Conservation (phyloP, 2,888 invertebrate genomes). For the Epicampocera succincta region DNA sequence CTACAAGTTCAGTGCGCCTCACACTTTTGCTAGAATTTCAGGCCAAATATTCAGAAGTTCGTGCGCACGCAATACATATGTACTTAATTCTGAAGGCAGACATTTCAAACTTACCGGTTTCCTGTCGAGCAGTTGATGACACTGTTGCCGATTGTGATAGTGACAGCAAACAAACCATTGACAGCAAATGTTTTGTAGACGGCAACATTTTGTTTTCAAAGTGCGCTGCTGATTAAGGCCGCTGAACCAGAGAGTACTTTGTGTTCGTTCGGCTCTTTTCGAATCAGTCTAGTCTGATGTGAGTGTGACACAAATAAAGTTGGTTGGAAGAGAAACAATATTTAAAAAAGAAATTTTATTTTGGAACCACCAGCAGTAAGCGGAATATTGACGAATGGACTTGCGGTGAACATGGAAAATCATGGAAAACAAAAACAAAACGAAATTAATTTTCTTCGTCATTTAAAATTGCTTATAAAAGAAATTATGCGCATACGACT, state of each 20-base stretch:
- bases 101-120: slow-evolving; percentile 50
- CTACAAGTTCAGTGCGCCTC: no score
- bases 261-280: slow-evolving; percentile 14
- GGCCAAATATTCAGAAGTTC: no score
- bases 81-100: slow-evolving; percentile 23
- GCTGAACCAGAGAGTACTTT: slow-evolving; percentile 52
- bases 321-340: slow-evolving; percentile 33
- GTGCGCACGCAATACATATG: not conserved
- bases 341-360: slow-evolving; percentile 30
- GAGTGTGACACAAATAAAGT: slow-evolving; percentile 53
- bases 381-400: slow-evolving; percentile 48
- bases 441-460: slow-evolving; percentile 34
- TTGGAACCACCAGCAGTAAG: slow-evolving; percentile 14
- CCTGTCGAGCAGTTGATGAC: slow-evolving; percentile 20
- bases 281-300: slow-evolving; percentile 26
- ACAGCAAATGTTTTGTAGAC: slow-evolving; percentile 36
- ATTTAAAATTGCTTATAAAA: slow-evolving; percentile 28
- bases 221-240: slow-evolving; percentile 53
- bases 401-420: slow-evolving; percentile 56
- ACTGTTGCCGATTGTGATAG: slow-evolving; percentile 13
- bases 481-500: slow-evolving; percentile 37
- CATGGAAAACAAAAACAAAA: slow-evolving; percentile 35
- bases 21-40: no score
- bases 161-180: slow-evolving; percentile 56
- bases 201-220: slow-evolving; percentile 57